Evolutionary conservation across 2,113 vertebrate genomes (phyloP), one percentile per base, ranked within the genome.

Genomic region (Pyrgilauda ruficollis): DNA sequence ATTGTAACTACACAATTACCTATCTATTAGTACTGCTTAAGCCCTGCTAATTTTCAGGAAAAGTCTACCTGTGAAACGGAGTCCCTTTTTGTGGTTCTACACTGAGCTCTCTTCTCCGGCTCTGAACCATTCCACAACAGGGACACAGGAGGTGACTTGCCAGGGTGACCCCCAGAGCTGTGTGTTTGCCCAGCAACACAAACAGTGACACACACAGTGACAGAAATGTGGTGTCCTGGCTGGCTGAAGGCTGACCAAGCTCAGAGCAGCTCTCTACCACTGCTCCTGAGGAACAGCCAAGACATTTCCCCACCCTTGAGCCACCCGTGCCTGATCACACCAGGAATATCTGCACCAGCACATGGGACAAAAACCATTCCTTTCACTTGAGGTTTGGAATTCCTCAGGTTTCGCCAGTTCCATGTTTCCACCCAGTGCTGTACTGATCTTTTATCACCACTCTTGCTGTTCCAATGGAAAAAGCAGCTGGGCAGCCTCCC

Each of bases 1-100:
- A 77, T 90, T 93, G 95, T 93, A 94, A 90, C 90, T 93, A 90
- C 73, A 97, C 75, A 90, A 94, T 95, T 93, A 91, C 91, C 87
- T 88, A 58, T 90, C 92, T 78, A 89, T 94, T 93, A 95, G 88
- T 72, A 43, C 53, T 90, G 68, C 85, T 78, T 93, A 89, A 95
- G 49, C 80, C n/a, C 44, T 89, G 79, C n/a, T 90, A 78, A 87
- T 88, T 93, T 94, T 78, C 77, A 94, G 33, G 46, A 53, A 37
- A 82, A 84, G 17, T 66, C 82, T 85, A 67, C 86, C 62, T 78
- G 82, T 86, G 93, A 90, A 94, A 90, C 5, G 0, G 56, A 94
- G 58, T 63, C 33, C 31, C 13, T 84, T 90, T 46, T 58, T 33
- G 35, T 23, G 53, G 84, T 19, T 64, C 78, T 64, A 3, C 28